Evolutionary conservation across 2,797 vertebrate species (phyloP), one percentile per base, ranked within the genome.

Genomic region (Stomatorhinus walkeri): DNA sequence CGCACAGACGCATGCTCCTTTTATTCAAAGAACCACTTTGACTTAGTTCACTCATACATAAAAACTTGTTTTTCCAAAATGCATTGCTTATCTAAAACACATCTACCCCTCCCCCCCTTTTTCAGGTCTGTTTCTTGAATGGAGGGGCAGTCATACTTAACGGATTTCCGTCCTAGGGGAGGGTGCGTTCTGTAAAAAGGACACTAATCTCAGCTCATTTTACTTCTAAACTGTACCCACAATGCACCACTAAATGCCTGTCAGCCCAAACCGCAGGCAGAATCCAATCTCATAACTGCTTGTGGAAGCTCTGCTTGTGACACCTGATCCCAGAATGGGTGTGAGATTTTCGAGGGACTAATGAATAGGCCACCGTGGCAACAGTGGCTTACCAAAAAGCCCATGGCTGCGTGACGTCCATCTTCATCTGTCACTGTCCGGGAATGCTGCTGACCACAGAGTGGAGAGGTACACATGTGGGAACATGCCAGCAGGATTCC

Each of bases 371-470:
- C 52, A 4, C 56, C 83, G 81, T 68, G 88, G 81, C 56, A 85
- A 24, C 24, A 49, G 88, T 9, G 88, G 81, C 22, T 61, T 54
- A 84, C 88, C 52, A 64, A 59, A 87, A 51, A 59, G 32, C 86
- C 86, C 56, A 43, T 8, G 28, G 52, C 54, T 7, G 19, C 36
- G 14, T 87, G 36, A 64, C 52, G 36, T 87, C 86, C 86, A 43
- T 89, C 79, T 89, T 16, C 61, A 64, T 68, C 88, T 89, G 54
- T 89, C 88, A 61, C 72, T 19, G 32, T 52, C 22, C 24, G 2
- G 49, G 72, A 51, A 92, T 92, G 89, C 36, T 91, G 24, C 85
- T 88, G 88, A 88, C 89, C 91, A 83, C 43, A 88, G 90, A 89
- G 40, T 22, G 22, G 43, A 24, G 79, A 40, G 43, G 4, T 81